Percentiles rank a stretch among this genome's conserved stretches.
These are phyloP conservation scores for Epinotia brunnichana DNA, from an alignment of 2,888 invertebrate species.

Conservation along the genomic window DNA sequence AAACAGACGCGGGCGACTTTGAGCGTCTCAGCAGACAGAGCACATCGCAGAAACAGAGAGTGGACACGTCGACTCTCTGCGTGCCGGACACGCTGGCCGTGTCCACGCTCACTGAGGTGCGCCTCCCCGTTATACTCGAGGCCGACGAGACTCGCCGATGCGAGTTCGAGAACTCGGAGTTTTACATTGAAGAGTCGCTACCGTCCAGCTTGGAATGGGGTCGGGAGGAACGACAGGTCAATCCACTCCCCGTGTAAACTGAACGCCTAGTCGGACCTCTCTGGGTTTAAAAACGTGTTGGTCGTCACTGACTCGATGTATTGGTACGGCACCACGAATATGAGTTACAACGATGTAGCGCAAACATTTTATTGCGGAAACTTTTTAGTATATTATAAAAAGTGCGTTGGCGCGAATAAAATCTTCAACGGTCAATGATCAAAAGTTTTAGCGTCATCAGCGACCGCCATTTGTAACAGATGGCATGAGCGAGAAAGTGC, in stretches of 20 bases:
- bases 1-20: slow-evolving; percentile 92
- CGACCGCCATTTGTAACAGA: too few species aligned
- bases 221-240: slow-evolving; percentile 79
- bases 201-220: slow-evolving; percentile 92
- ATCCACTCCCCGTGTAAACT: slow-evolving; percentile 53
- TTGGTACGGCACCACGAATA: too few species aligned
- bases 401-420: too few species aligned
- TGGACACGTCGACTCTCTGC: slow-evolving; percentile 73
- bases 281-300: slow-evolving; percentile 5
- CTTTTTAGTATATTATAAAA: not conserved
- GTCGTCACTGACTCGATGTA: not conserved
- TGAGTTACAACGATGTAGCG: too few species aligned
- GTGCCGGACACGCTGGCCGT: slow-evolving; percentile 80
- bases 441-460: too few species aligned
- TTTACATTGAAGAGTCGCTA: slow-evolving; percentile 94
- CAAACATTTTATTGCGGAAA: too few species aligned
- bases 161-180: slow-evolving; percentile 91
- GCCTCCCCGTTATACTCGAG: slow-evolving; percentile 66
- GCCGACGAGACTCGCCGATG: slow-evolving; percentile 50
- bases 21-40: slow-evolving; percentile 88
- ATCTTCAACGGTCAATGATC: too few species aligned
- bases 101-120: slow-evolving; percentile 85
- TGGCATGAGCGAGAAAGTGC: too few species aligned
- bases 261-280: slow-evolving; percentile 50
- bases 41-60: slow-evolving; percentile 73